These are phyloP conservation scores for Salmo trutta DNA, from an alignment of 2,797 vertebrate species.

Conservation along the genomic window DNA sequence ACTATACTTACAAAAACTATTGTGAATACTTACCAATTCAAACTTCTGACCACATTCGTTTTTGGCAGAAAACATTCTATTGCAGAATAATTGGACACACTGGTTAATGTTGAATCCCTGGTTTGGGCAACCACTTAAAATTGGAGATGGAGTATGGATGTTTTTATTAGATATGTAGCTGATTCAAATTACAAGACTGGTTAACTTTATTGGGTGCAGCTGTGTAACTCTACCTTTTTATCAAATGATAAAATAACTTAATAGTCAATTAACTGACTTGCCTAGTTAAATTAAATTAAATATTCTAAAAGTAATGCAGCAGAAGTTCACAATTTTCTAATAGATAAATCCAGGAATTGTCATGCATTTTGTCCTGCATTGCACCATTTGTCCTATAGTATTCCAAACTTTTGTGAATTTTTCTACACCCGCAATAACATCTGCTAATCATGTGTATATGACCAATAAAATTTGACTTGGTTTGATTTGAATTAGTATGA, in stretches of 20 bases:
- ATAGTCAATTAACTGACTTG: background rate
- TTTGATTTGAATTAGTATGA: background rate
- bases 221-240: background rate
- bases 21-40: conserved; percentile 68
- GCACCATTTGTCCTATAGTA: background rate
- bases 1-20: conserved; percentile 35
- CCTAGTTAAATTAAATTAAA: background rate
- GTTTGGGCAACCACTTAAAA: conserved; percentile 74
- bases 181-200: background rate
- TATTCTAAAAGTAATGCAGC: background rate
- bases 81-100: conserved; percentile 43
- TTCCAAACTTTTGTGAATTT: background rate
- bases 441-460: too few species aligned
- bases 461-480: too few species aligned
- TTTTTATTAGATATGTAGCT: background rate
- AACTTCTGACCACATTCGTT: conserved; percentile 64
- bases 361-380: too few species aligned
- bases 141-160: conserved; percentile 70
- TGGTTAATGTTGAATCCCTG: conserved; percentile 48
- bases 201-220: background rate
- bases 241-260: background rate
- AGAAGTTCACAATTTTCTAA: background rate
- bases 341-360: background rate
- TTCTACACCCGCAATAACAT: background rate
- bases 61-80: conserved; percentile 46